Percentiles rank a stretch among this genome's conserved stretches.
Evolutionary conservation across 2,888 invertebrate species (phyloP).

Genomic region (Lasius fuliginosus): DNA sequence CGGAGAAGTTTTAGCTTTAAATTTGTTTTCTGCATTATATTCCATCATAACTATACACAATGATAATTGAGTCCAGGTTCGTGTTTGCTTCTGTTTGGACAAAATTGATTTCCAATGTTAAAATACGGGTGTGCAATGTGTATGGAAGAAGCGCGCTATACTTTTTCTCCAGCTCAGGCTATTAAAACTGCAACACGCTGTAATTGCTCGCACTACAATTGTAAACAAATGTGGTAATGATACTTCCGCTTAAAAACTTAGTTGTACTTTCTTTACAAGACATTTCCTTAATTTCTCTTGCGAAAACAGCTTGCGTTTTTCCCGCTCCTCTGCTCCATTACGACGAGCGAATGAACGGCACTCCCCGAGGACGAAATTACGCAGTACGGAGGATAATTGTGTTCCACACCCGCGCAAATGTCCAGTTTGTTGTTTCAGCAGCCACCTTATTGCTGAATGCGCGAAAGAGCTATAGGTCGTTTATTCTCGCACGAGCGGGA

Average conservation of each 20-base stretch:
- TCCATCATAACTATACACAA: not conserved
- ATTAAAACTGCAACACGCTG: not conserved
- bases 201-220: not conserved
- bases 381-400: slow-evolving; percentile 43
- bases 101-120: not conserved
- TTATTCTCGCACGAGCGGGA: slow-evolving; percentile 12
- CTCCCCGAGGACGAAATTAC: slow-evolving; percentile 46
- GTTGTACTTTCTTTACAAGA: slow-evolving; percentile 21
- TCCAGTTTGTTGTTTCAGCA: slow-evolving; percentile 42
- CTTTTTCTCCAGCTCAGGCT: not conserved
- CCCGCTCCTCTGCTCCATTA: slow-evolving; percentile 11
- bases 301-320: slow-evolving; percentile 34
- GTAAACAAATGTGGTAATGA: not conserved
- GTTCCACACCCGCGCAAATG: slow-evolving; percentile 22
- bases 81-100: not conserved
- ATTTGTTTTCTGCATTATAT: slow-evolving; percentile 18
- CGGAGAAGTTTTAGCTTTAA: not conserved
- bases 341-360: slow-evolving; percentile 30
- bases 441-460: slow-evolving; percentile 34
- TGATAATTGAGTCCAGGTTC: not conserved
- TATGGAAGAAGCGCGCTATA: not conserved
- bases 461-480: slow-evolving; percentile 33
- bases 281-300: slow-evolving; percentile 46
- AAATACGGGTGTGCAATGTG: not conserved
- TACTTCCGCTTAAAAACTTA: slow-evolving; percentile 31